Percentiles rank a stretch among this genome's conserved stretches.
These are phyloP conservation scores for Mycetomoellerius zeteki DNA, from an alignment of 1,140 invertebrate species.

Conservation along the genomic window DNA sequence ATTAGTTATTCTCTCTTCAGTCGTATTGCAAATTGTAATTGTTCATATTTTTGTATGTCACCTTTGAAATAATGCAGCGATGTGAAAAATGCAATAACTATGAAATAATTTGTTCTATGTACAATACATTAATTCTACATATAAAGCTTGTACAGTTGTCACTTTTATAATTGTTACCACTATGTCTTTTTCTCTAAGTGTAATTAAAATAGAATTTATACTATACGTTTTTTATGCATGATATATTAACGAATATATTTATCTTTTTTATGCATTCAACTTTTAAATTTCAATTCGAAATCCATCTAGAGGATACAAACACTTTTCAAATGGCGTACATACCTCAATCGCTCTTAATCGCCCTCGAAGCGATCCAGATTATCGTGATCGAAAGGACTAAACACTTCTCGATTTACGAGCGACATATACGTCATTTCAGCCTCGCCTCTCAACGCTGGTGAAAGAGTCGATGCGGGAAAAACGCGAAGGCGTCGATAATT, in stretches of 20 bases:
- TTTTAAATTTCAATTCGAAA: slow-evolving; percentile 26
- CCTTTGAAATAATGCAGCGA: too few relatives aligned
- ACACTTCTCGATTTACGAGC: slow-evolving; percentile 39
- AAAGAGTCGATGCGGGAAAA: slow-evolving; percentile 21
- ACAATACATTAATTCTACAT: too few relatives aligned
- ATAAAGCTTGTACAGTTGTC: too few relatives aligned
- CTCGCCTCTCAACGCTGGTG: slow-evolving; percentile 28
- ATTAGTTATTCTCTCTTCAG: too few relatives aligned
- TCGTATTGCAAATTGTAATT: too few relatives aligned
- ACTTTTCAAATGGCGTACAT: not conserved
- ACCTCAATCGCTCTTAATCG: slow-evolving; percentile 16
- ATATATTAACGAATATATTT: not conserved
- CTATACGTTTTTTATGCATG: not conserved
- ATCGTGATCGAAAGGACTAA: slow-evolving; percentile 14
- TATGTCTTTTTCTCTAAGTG: too few relatives aligned
- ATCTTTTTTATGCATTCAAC: not conserved
- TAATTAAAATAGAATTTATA: not conserved
- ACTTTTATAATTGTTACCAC: too few relatives aligned
- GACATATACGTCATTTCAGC: slow-evolving; percentile 5
- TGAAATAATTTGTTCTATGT: too few relatives aligned
- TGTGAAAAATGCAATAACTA: too few relatives aligned
- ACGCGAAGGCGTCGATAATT: slow-evolving; percentile 70
- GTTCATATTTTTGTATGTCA: too few relatives aligned
- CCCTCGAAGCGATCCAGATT: slow-evolving; percentile 10
- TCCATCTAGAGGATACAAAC: not conserved